Percentiles rank a stretch among this genome's conserved stretches.
These are phyloP conservation scores for Marmota monax DNA, from an alignment of 2,113 vertebrate species.

Conservation along the genomic window DNA sequence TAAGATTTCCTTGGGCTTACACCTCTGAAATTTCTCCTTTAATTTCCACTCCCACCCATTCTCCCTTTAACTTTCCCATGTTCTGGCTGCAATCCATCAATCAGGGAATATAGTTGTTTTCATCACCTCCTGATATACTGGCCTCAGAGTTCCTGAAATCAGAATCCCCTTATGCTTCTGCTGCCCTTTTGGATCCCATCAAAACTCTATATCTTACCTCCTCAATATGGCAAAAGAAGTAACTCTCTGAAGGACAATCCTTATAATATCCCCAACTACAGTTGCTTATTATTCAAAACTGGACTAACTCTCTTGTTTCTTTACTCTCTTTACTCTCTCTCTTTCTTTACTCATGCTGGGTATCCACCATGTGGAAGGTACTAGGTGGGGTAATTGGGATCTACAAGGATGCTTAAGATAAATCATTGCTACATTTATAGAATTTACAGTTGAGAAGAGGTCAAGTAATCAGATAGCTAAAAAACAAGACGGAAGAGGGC, in stretches of 20 bases:
- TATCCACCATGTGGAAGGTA: not conserved
- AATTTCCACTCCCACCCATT: slow-evolving; percentile 23
- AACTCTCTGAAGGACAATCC: slow-evolving; percentile 39
- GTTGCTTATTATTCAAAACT: slow-evolving; percentile 21
- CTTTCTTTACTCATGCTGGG: too few relatives aligned
- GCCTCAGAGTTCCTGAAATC: slow-evolving; percentile 58
- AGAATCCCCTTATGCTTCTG: slow-evolving; percentile 74
- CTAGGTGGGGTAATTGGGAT: not conserved
- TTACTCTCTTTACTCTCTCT: too few relatives aligned
- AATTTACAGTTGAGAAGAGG: not conserved
- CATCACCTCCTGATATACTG: slow-evolving; percentile 60
- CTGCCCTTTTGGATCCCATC: slow-evolving; percentile 54
- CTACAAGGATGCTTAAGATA: not conserved
- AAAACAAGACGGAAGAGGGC: not conserved
- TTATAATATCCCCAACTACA: not conserved
- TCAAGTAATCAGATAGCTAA: not conserved
- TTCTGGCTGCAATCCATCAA: slow-evolving; percentile 50
- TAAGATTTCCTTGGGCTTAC: not conserved
- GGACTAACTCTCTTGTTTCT: not conserved
- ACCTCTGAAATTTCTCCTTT: not conserved
- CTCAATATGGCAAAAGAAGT: slow-evolving; percentile 46
- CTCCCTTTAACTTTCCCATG: not conserved
- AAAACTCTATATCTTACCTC: slow-evolving; percentile 64
- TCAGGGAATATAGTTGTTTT: slow-evolving; percentile 62
- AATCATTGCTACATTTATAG: not conserved